Base-by-base conservation (phyloP, 1,140 invertebrate genomes). In the Nephila pilipes region DNA sequence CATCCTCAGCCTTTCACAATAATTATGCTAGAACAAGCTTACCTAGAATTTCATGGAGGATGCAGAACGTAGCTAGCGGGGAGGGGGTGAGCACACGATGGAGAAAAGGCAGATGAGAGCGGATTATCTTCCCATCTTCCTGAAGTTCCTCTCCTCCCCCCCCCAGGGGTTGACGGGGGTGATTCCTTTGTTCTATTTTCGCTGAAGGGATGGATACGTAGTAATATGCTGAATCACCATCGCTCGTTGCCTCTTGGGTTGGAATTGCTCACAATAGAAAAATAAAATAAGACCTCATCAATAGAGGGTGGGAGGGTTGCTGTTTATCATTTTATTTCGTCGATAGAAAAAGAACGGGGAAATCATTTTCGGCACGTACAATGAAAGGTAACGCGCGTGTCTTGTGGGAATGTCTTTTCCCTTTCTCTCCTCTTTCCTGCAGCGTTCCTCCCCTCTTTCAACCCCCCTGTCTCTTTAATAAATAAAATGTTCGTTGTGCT, bases 11-110 rank as follows among this genome's bases (percentile, higher is more conserved):
- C 25, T 79, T 58, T 83, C 29, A 91, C 80, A 85, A 85, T 92
- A 92, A 92, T 92, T 92, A 92, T 92, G 90, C 81, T 81, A 29
- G 88, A 79, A 91, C n/a, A 55, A 63, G 89, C 89, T 58, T 79
- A 58, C 57, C 32, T 57, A 63, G 85, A 87, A 63, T 36, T 63
- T 60, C 38, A 32, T 5, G 80, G 25, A 36, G 54, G n/a, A 29
- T 29, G n/a, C 20, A 12, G 79, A 83, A 32, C 55, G 65, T 46
- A 46, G 46, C 46, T 46, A n/a, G 36, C 20, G 58, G 55, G 55
- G 58, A 22, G 36, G 55, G 8, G 63, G 63, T 5, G 36, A 32
- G 6, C 16, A n/a, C 25, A 10, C 29, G 57, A 87, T 60, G 85
- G 55, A 20, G 79, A 54, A 81, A 81, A 81, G 46, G 81, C 46